phyloP scores from a whole-genome alignment of 1,140 invertebrate species.

The Drosophila pallidifrons region DNA sequence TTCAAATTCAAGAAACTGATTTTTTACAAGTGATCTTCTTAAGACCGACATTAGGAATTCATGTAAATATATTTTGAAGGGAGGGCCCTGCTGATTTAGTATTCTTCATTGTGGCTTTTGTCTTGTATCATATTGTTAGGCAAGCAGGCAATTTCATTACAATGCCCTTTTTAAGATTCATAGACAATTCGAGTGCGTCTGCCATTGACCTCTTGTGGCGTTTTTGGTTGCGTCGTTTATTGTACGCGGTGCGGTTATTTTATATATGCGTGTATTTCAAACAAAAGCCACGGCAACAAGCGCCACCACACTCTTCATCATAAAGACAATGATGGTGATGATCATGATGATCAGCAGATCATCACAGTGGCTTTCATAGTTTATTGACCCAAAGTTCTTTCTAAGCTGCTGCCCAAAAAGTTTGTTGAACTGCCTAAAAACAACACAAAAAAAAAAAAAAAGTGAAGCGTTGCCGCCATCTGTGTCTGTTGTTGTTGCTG shows the following conservation, averaged over 20 bases:
- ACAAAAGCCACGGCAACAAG: slow-evolving; percentile 59
- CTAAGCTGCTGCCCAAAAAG: slow-evolving; percentile 57
- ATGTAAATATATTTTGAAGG: slow-evolving; percentile 30
- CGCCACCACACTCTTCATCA: slow-evolving; percentile 55
- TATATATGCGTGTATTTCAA: slow-evolving; percentile 62
- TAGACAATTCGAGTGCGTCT: slow-evolving; percentile 45
- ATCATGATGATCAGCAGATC: slow-evolving; percentile 34
- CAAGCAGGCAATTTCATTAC: slow-evolving; percentile 32
- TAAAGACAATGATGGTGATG: slow-evolving; percentile 43
- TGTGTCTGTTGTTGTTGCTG: neutral
- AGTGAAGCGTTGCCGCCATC: slow-evolving; percentile 63
- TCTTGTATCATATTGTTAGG: slow-evolving; percentile 11
- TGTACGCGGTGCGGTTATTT: slow-evolving; percentile 2
- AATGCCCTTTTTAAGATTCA: slow-evolving; percentile 50
- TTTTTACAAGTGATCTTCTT: slow-evolving; percentile 2
- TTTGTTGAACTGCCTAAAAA: slow-evolving; percentile 68
- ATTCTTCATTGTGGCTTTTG: slow-evolving; percentile 12
- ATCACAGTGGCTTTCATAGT: slow-evolving; percentile 65
- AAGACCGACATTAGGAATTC: slow-evolving; percentile 3
- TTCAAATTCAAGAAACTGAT: slow-evolving; percentile 6
- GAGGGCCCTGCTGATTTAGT: neutral
- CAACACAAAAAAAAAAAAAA: slow-evolving; percentile 5
- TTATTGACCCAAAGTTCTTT: slow-evolving; percentile 73
- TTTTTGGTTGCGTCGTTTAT: slow-evolving; percentile 19
- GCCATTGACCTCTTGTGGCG: slow-evolving; percentile 64